Percentiles rank a stretch among this genome's conserved stretches.
Conservation (phyloP, 2,888 invertebrate species). For the Drosophila anceps region DNA sequence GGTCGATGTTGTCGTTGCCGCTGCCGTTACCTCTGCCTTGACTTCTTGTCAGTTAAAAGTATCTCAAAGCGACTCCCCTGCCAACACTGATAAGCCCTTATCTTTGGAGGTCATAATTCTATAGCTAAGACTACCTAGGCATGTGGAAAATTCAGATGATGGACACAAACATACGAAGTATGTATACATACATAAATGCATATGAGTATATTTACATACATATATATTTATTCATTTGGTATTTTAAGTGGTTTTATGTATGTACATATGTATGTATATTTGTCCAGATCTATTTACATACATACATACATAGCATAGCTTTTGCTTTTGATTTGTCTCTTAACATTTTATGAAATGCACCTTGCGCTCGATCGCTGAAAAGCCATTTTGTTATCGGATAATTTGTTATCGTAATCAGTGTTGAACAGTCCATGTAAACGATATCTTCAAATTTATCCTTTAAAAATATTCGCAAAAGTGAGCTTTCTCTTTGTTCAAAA, state of each 20-base stretch:
- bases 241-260: conserved; percentile 5
- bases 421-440: background rate
- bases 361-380: background rate
- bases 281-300: background rate
- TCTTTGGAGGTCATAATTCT: conserved; percentile 62
- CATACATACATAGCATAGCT: background rate
- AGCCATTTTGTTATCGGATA: background rate
- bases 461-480: background rate
- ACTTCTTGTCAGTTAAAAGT: conserved; percentile 29
- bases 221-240: background rate
- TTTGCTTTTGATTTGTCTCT: conserved; percentile 32
- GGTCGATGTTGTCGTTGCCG: conserved; percentile 9
- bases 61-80: conserved; percentile 40
- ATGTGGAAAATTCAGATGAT: conserved; percentile 24
- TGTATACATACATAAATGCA: background rate
- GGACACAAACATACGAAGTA: background rate
- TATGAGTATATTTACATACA: conserved; percentile 5
- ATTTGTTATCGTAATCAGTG: background rate
- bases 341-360: background rate
- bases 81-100: conserved; percentile 52
- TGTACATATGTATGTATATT: background rate
- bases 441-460: background rate
- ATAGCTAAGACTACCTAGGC: conserved; percentile 29
- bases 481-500: background rate
- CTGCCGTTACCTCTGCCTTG: conserved; percentile 5